Base-by-base conservation (phyloP, 2,113 vertebrate species). In the Dendropsophus ebraccatus region DNA sequence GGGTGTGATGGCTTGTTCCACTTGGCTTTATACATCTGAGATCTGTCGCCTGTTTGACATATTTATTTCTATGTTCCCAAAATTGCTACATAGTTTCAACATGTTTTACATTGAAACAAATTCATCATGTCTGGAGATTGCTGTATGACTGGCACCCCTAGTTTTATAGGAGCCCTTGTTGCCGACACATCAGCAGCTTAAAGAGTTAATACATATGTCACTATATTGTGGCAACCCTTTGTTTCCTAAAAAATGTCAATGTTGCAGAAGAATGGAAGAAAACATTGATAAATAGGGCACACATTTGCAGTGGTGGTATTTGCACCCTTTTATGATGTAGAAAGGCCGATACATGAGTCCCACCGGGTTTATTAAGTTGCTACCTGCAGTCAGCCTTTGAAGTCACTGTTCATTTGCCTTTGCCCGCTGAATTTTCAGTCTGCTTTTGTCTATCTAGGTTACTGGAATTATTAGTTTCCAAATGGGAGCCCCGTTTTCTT, bases 361-460 rank as follows among this genome's bases (percentile, higher is more conserved):
- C 35, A 41, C 32, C 41, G 67, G 67, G 32, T 41, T 70, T 37
- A 70, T 70, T 70, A 70, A 70, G 67, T 70, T 70, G 35, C 67
- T 41, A 70, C 67, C 67, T 70, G 67, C 67, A 70, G 67, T 70
- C 35, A 70, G 52, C 19, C 74, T 77, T 77, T 30, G 74, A 77
- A 77, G 74, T 77, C 50, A 19, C 13, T 77, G 74, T 52, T 50
- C 47, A 50, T 50, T 52, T 76, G 72, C n/a, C 74, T 52, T 52
- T 77, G 74, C 74, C 28, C 1, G 16, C 30, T 70, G 67, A 41
- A 77, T 17, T 52, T 77, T 50, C 49, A 54, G 13, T 76, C 47
- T 32, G n/a, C 47, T 52, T 76, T 49, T 52, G 73, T 50, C 47
- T 28, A 50, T 28, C 45, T 76, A 52, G 41, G 73, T 76, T 76